Evolutionary conservation across 1,140 invertebrate species (phyloP).

Genomic region (Drosophila oshimai): DNA sequence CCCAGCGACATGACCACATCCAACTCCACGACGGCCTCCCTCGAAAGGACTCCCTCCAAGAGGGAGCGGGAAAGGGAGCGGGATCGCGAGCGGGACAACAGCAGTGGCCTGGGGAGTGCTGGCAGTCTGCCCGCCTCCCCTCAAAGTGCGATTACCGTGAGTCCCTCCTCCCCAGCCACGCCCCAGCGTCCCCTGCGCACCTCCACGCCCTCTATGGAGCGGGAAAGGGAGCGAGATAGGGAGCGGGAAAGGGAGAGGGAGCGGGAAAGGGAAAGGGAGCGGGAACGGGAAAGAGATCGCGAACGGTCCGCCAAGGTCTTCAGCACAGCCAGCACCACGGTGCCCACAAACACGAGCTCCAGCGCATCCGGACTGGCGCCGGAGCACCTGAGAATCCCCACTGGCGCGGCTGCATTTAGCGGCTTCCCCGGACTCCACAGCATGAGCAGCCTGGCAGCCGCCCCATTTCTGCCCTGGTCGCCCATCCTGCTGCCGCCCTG

Average conservation of each 20-base stretch:
- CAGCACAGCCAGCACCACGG: constrained; percentile 68
- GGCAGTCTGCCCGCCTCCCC: constrained; percentile 68
- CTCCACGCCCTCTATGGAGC: constrained; percentile 60
- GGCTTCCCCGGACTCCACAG: constrained; percentile 70
- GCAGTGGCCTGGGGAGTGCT: constrained; percentile 62
- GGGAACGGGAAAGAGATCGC: constrained; percentile 18
- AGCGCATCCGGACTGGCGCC: constrained; percentile 35
- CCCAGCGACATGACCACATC: constrained; percentile 54
- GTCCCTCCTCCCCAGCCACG: constrained; percentile 45
- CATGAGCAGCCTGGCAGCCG: constrained; percentile 83
- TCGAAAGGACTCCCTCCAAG: constrained; percentile 57
- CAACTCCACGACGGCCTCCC: constrained; percentile 8
- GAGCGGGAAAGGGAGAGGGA: constrained; percentile 10
- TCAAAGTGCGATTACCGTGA: constrained; percentile 55
- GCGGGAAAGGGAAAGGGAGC: constrained; percentile 3
- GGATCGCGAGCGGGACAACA: constrained; percentile 43
- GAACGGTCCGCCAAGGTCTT: constrained; percentile 28
- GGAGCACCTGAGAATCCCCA: constrained; percentile 73
- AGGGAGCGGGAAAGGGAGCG: constrained; percentile 27
- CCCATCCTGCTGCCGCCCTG: constrained; percentile 85
- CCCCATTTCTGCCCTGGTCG: constrained; percentile 84
- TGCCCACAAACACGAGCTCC: constrained; percentile 60
- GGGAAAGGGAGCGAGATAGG: constrained; percentile 16
- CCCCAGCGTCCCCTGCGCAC: constrained; percentile 64
- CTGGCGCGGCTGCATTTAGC: constrained; percentile 74